These are phyloP conservation scores for Cristatella mucedo DNA, from an alignment of 2,888 invertebrate species.

Conservation along the genomic window DNA sequence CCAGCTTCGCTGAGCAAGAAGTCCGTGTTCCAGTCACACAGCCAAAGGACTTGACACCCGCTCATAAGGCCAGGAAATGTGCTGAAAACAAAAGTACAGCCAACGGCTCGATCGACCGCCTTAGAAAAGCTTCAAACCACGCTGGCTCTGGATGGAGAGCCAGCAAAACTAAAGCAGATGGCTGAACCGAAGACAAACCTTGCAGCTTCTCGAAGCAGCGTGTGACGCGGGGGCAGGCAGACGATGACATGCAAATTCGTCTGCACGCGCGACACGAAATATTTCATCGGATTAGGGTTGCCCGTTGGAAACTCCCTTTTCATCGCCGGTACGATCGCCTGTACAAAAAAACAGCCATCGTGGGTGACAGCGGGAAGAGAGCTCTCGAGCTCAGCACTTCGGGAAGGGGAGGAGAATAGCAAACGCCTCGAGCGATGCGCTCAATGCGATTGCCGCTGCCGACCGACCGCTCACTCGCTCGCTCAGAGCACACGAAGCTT, in stretches of 20 bases:
- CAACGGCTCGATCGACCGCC: too few species aligned
- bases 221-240: slow-evolving; percentile 30
- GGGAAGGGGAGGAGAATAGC: too few species aligned
- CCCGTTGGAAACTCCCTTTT: slow-evolving; percentile 31
- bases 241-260: slow-evolving; percentile 35
- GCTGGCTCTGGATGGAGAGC: too few species aligned
- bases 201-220: slow-evolving; percentile 23
- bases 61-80: slow-evolving; percentile 28
- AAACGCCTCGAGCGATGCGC: too few species aligned
- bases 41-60: slow-evolving; percentile 35
- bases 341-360: too few species aligned
- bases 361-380: too few species aligned
- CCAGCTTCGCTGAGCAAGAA: slow-evolving; percentile 29
- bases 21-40: slow-evolving; percentile 37
- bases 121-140: too few species aligned
- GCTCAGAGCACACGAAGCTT: too few species aligned
- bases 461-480: too few species aligned
- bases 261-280: slow-evolving; percentile 34
- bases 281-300: slow-evolving; percentile 33
- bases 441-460: too few species aligned
- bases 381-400: too few species aligned
- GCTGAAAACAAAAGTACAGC: not conserved
- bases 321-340: slow-evolving; percentile 18
- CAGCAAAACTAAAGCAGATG: too few species aligned
- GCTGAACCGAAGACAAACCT: slow-evolving; percentile 19